Base-by-base conservation (phyloP, 2,797 vertebrate species). In the Argya squamiceps region DNA sequence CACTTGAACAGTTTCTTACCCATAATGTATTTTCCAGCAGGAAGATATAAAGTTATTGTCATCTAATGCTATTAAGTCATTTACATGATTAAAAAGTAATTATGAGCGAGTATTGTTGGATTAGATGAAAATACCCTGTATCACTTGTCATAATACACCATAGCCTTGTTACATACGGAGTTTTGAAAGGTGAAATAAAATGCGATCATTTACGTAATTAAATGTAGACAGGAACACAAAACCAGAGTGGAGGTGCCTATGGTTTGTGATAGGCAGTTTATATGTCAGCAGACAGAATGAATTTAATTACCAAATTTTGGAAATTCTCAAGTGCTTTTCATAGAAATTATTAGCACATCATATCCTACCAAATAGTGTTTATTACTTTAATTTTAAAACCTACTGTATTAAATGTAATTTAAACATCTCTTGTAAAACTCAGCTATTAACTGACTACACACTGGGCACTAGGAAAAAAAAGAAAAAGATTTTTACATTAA, bases 121-220 rank as follows among this genome's bases (percentile, higher is more conserved):
- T 96, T 91, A 91, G 77, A 87, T 89, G 36, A 88, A 93, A 95
- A 91, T 73, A 84, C 11, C 9, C 43, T 53, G 47, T 84, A 84
- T 92, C 65, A 47, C 34, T 95, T 96, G 56, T 93, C 83, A 68
- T 68, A 81, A 86, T 84, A 39, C 23, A 36, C 19, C 0, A 0
- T 60, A 88, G 23, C 49, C 53, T 81, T 62, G 55, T 78, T 73
- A 73, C 23, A 37, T 52, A 55, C 2, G 2, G 62, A 87, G 59
- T 59, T 95, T 91, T 93, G 69, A 96, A 92, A 95, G 77, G 77
- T 91, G 80, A 94, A 81, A 47, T 81, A 62, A 94, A 93, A 91
- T 78, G 55, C 37, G 93, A 15, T 81, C 37, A 81, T 81, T 94
- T 92, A 53, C 50, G 65, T 50, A 91, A 94, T 93, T 94, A 75